Conservation (phyloP, 1,140 invertebrate species). For the Cardiocondyla obscurior region DNA sequence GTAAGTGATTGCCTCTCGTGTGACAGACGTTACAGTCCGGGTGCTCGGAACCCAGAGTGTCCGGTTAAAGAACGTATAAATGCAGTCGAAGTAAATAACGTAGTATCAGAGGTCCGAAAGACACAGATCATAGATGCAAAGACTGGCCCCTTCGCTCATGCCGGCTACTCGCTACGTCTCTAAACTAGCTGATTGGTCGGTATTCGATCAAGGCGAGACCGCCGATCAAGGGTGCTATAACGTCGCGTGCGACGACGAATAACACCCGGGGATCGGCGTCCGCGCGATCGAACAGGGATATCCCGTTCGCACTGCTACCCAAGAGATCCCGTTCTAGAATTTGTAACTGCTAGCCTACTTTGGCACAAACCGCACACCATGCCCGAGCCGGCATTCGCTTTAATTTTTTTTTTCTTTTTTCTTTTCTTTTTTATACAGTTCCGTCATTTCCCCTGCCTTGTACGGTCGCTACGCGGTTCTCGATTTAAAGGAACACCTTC, state of each 20-base stretch:
- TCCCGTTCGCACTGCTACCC: constrained; percentile 15
- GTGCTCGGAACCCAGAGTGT: not conserved
- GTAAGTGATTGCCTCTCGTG: constrained; percentile 30
- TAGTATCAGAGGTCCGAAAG: constrained; percentile 80
- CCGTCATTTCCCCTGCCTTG: constrained; percentile 2
- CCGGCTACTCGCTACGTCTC: constrained; percentile 77
- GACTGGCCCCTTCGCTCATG: constrained; percentile 84
- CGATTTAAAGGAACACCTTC: not conserved
- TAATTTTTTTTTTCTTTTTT: constrained; percentile 47
- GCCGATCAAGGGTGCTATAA: not conserved
- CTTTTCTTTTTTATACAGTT: constrained; percentile 34
- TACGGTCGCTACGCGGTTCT: constrained; percentile 5
- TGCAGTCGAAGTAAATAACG: constrained; percentile 66
- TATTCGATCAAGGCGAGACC: constrained; percentile 10
- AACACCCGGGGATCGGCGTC: constrained; percentile 17
- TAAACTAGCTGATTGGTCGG: constrained; percentile 65
- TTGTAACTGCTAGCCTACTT: constrained; percentile 77
- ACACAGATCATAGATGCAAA: constrained; percentile 82
- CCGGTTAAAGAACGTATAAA: constrained; percentile 61
- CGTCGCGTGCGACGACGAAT: not conserved
- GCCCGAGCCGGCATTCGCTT: constrained; percentile 82
- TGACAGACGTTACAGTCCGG: constrained; percentile 17
- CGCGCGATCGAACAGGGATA: constrained; percentile 39
- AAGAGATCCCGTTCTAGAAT: constrained; percentile 58
- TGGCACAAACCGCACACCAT: constrained; percentile 80